Conservation (phyloP, 2,113 vertebrate species). For the Patagioenas fasciata region DNA sequence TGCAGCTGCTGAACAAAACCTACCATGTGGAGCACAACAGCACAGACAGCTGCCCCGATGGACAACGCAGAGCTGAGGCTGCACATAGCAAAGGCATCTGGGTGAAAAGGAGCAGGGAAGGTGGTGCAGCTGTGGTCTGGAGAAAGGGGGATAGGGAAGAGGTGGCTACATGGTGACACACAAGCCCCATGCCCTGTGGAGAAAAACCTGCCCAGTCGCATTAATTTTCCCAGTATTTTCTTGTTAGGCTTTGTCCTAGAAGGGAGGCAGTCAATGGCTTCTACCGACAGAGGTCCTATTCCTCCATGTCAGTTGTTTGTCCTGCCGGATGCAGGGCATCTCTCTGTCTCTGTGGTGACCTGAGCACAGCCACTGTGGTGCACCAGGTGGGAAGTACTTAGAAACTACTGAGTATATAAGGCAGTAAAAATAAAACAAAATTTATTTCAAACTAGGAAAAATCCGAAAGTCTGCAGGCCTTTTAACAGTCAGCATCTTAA, state of each 20-base stretch:
- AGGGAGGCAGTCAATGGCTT: neutral
- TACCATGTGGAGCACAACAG: neutral
- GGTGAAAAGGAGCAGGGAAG: neutral
- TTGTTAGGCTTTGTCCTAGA: neutral
- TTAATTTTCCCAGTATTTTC: neutral
- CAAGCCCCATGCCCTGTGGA: neutral
- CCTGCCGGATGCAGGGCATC: fast-evolving
- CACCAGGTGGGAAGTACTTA: neutral
- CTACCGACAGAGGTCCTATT: neutral
- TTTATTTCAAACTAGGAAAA: neutral
- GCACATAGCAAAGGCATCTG: neutral
- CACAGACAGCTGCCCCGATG: fast-evolving
- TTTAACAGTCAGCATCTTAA: neutral
- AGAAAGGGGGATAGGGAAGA: neutral
- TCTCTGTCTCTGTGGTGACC: neutral
- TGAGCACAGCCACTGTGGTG: fast-evolving
- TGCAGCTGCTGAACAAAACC: neutral
- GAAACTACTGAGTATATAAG: neutral
- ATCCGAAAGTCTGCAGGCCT: neutral
- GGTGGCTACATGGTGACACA: fast-evolving
- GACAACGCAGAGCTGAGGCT: neutral
- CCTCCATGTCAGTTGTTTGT: neutral
- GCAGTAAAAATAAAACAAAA: neutral
- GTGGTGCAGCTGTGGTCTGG: neutral
- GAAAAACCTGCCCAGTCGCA: neutral